Evolutionary conservation across 2,888 invertebrate genomes (phyloP).

Genomic region (Liopterus haemorrhoidalis): DNA sequence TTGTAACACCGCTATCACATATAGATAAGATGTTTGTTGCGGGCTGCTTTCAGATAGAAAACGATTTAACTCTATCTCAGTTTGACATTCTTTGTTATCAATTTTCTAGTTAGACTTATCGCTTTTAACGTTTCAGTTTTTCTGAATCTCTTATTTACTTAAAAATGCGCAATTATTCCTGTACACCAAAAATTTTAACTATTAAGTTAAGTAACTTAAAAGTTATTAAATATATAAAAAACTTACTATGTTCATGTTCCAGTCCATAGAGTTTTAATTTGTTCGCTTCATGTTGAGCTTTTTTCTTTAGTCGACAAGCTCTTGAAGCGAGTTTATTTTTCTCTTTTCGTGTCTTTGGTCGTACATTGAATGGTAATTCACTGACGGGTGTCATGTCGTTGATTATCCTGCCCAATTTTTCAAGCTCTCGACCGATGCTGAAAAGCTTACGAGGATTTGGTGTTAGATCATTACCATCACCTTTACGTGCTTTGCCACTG

Average conservation of each 20-base stretch:
- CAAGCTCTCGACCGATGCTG: slow-evolving; percentile 85
- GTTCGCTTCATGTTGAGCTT: slow-evolving; percentile 98
- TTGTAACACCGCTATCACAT: too few species aligned
- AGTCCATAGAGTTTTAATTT: slow-evolving; percentile 92
- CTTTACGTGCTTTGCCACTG: slow-evolving; percentile 82
- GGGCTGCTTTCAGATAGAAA: too few species aligned
- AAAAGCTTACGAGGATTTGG: slow-evolving; percentile 90
- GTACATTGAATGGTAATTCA: slow-evolving; percentile 81
- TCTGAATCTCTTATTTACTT: too few species aligned
- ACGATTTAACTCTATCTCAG: too few species aligned
- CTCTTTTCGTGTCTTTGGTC: slow-evolving; percentile 92
- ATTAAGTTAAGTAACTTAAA: neutral
- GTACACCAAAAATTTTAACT: neutral
- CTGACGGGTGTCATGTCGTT: slow-evolving; percentile 95
- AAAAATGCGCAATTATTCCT: neutral
- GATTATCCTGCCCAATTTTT: slow-evolving; percentile 83
- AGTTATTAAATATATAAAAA: slow-evolving; percentile 14
- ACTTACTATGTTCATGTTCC: slow-evolving; percentile 90
- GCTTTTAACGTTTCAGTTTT: too few species aligned
- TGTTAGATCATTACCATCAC: slow-evolving; percentile 95
- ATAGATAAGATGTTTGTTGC: too few species aligned
- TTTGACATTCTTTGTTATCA: too few species aligned
- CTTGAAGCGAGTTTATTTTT: slow-evolving; percentile 96
- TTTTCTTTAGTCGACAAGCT: slow-evolving; percentile 95
- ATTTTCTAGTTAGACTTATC: too few species aligned